Evolutionary conservation across 2,888 invertebrate species (phyloP), one percentile per base, ranked within the genome.

Genomic region (Drosophila maculinotata): DNA sequence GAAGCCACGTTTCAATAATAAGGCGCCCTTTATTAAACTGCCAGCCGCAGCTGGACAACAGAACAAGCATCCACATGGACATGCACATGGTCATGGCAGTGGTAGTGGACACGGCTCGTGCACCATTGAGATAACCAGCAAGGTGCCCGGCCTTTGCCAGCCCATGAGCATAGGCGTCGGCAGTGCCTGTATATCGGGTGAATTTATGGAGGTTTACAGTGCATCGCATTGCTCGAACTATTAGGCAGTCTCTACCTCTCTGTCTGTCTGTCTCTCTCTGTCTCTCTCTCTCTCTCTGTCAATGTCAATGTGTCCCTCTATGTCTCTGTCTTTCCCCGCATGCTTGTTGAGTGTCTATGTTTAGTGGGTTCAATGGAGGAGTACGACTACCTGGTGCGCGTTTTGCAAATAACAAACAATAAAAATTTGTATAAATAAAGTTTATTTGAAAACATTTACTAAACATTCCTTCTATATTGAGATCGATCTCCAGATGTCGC

Each of bases 121-220:
- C 57, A 79, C 79, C 59, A 89, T 91, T 48, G 90, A 89, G 66
- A 87, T 91, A 10, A 86, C 90, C 44, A 90, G 74, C 66, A 87
- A 89, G 39, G 83, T 91, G 28, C 79, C 80, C 12, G 91, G 91
- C 44, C 60, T 77, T 58, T 91, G 91, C 60, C 83, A 90, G 63
- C 77, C 87, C 17, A 87, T 90, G 89, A 79, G 79, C 36, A 77
- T 88, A 20, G 77, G 77, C 12, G 41, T 63, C 10, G 91, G 91
- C 28, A 84, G 80, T 45, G 89, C 90, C 60, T 91, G 91, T 47
- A 80, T 90, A 35, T 87, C 91, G 36, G 91, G 90, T 14, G 90
- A 91, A 31, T 88, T 90, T 45, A 88, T 91, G 79, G 91, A 90
- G 47, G 77, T 90, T 36, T 80, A 80, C 54, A 76, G 70, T 26